phyloP scores from a whole-genome alignment of 2,113 vertebrate species.

The Chaetura pelagica region DNA sequence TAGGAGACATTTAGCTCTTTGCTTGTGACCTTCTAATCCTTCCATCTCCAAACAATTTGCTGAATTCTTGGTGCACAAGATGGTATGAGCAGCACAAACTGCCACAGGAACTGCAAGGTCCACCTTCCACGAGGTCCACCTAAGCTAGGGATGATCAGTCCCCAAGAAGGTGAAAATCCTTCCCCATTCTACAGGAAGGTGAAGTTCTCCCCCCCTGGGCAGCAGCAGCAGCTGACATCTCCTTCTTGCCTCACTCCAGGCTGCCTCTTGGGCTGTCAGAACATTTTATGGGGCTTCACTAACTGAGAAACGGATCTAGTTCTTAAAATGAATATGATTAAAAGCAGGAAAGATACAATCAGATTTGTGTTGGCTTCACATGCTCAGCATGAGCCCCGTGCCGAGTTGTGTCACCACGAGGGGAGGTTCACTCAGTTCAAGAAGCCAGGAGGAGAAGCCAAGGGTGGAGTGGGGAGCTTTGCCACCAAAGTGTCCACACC shows the following conservation, averaged over 20 bases:
- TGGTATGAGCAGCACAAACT: neutral
- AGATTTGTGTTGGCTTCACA: neutral
- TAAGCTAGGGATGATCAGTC: neutral
- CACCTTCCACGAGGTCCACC: neutral
- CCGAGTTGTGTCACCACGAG: neutral
- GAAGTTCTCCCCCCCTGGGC: neutral
- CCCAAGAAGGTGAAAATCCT: neutral
- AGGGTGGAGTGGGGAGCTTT: neutral
- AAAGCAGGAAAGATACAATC: neutral
- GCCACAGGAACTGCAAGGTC: neutral
- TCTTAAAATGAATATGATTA: neutral
- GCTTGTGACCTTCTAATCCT: neutral
- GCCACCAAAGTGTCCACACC: neutral
- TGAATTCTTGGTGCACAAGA: neutral
- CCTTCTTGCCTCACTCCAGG: neutral
- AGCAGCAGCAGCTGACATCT: neutral
- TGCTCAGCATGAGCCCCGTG: fast-evolving
- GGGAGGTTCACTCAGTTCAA: neutral
- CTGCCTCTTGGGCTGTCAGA: neutral
- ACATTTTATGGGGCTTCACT: neutral
- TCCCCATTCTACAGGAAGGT: neutral
- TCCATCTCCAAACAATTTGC: neutral
- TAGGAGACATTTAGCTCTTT: neutral
- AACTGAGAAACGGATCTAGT: neutral
- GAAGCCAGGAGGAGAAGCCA: fast-evolving